These are phyloP conservation scores for Synchiropus splendidus DNA, from an alignment of 2,113 vertebrate genomes.

Conservation along the genomic window DNA sequence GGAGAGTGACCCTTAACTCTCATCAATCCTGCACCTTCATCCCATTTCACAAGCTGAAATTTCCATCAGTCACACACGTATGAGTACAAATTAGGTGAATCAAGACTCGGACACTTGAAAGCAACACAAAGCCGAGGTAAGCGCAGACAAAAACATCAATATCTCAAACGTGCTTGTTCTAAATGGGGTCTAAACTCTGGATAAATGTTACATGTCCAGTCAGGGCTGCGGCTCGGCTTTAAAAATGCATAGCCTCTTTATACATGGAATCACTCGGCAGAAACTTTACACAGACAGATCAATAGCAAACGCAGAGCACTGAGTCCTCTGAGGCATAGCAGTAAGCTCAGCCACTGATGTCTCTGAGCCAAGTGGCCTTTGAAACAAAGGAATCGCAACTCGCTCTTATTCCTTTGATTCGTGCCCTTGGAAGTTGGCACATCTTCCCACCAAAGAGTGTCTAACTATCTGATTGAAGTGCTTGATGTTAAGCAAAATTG, in stretches of 20 bases:
- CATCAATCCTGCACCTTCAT: slow-evolving; percentile 15
- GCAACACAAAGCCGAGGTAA: slow-evolving; percentile 9
- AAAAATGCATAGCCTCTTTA: slow-evolving; percentile 53
- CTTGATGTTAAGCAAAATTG: slow-evolving; percentile 47
- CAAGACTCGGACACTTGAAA: slow-evolving; percentile 17
- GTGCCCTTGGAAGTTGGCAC: slow-evolving; percentile 48
- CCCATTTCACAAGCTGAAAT: slow-evolving; percentile 20
- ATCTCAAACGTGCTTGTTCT: slow-evolving; percentile 15
- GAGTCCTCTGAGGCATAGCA: slow-evolving; percentile 51
- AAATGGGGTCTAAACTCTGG: slow-evolving; percentile 6
- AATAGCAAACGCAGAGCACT: slow-evolving; percentile 45
- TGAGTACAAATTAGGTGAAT: slow-evolving; percentile 31
- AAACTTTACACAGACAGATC: slow-evolving; percentile 67
- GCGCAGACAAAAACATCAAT: slow-evolving; percentile 7
- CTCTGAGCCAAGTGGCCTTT: slow-evolving; percentile 57
- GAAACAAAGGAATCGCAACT: slow-evolving; percentile 51
- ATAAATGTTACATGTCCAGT: slow-evolving; percentile 47
- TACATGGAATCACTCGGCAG: slow-evolving; percentile 49
- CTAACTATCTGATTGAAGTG: slow-evolving; percentile 40
- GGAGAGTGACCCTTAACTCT: slow-evolving; percentile 29
- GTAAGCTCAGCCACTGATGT: slow-evolving; percentile 51
- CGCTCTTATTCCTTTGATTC: slow-evolving; percentile 52
- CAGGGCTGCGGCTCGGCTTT: slow-evolving; percentile 31
- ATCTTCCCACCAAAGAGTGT: slow-evolving; percentile 46
- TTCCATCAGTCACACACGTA: slow-evolving; percentile 36